Conservation (phyloP, 2,113 vertebrate species). For the Canis aureus region DNA sequence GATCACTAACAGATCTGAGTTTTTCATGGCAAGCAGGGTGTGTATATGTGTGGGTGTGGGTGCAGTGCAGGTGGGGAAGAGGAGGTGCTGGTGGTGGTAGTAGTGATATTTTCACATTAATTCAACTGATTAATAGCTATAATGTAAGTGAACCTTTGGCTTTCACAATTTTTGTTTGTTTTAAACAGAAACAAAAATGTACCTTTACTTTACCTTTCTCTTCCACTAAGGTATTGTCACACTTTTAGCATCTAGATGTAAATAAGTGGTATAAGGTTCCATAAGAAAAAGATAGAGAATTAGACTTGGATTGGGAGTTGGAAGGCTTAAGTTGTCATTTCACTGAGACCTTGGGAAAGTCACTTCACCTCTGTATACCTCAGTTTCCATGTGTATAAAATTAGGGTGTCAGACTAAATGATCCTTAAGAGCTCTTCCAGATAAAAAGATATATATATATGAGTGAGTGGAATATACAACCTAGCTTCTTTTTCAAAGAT, state of each 20-base stretch:
- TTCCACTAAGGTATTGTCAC: background rate
- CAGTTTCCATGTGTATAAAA: slow-evolving; percentile 1
- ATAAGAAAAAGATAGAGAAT: background rate
- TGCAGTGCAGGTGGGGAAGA: background rate
- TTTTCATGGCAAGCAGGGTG: slow-evolving; percentile 39
- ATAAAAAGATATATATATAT: background rate
- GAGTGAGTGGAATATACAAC: background rate
- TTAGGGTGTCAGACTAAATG: background rate
- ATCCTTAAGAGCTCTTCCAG: background rate
- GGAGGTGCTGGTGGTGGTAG: background rate
- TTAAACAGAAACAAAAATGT: background rate
- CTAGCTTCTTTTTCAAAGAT: background rate
- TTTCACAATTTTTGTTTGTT: background rate
- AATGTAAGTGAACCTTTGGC: background rate
- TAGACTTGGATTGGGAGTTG: background rate
- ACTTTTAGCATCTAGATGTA: background rate
- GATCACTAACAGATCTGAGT: slow-evolving; percentile 63
- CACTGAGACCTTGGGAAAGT: background rate
- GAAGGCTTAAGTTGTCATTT: background rate
- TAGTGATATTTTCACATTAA: slow-evolving; percentile 22
- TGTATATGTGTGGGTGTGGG: background rate
- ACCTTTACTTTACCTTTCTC: slow-evolving; percentile 4
- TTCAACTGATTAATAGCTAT: slow-evolving; percentile 48
- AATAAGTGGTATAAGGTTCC: background rate
- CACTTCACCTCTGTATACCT: background rate